Evolutionary conservation across 1,140 invertebrate species (phyloP).

Genomic region (Drosophila kohkoa): DNA sequence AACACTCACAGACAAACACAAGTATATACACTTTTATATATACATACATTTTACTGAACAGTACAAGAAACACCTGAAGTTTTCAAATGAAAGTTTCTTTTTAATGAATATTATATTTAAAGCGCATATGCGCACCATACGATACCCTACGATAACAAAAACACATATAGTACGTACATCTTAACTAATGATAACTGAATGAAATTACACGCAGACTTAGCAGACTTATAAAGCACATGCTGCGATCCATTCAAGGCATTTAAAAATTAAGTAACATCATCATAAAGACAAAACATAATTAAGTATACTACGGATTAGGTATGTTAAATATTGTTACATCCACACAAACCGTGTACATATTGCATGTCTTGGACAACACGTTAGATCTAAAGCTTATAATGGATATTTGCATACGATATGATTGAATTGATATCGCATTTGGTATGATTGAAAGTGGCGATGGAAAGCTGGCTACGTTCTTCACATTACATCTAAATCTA

Average conservation of each 20-base stretch:
- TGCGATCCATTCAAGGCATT: slow-evolving; percentile 13
- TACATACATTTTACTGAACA: slow-evolving; percentile 70
- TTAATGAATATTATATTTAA: slow-evolving; percentile 69
- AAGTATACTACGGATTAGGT: slow-evolving; percentile 32
- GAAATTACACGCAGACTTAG: slow-evolving; percentile 61
- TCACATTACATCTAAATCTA: neutral
- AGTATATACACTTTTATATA: slow-evolving; percentile 28
- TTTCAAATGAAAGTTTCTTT: slow-evolving; percentile 84
- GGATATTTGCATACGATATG: slow-evolving; percentile 11
- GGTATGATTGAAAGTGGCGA: neutral
- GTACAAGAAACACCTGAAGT: slow-evolving; percentile 84
- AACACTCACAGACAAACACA: slow-evolving; percentile 21
- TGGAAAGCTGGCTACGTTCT: neutral
- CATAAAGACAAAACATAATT: neutral
- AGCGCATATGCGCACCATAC: slow-evolving; percentile 47
- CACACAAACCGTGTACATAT: slow-evolving; percentile 33
- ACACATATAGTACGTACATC: slow-evolving; percentile 34
- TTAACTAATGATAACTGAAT: slow-evolving; percentile 32
- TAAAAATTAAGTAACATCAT: slow-evolving; percentile 15
- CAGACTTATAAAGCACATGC: slow-evolving; percentile 53
- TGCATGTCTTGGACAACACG: slow-evolving; percentile 17
- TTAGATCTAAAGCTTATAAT: slow-evolving; percentile 21
- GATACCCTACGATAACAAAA: slow-evolving; percentile 36
- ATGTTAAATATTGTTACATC: slow-evolving; percentile 67
- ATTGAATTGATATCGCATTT: slow-evolving; percentile 5